Percentiles rank a stretch among this genome's conserved stretches.
phyloP scores from a whole-genome alignment of 2,113 vertebrate species.

The Chloropsis hardwickii region DNA sequence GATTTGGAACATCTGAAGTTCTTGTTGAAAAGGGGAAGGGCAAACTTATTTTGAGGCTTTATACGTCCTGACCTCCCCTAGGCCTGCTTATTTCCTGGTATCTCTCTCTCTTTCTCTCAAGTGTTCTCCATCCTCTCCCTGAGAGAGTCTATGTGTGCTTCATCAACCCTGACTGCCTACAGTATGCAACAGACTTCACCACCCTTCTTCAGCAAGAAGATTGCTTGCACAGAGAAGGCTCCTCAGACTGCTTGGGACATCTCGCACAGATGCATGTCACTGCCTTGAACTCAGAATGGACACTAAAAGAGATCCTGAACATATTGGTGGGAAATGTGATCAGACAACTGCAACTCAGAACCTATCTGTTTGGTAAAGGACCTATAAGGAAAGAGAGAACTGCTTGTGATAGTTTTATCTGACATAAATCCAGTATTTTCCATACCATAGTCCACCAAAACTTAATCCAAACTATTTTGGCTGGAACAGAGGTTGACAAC shows the following conservation, averaged over 20 bases:
- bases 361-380: constrained; percentile 13
- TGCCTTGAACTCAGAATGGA: constrained; percentile 35
- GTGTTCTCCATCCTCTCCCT: constrained; percentile 61
- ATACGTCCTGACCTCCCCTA: constrained; percentile 22
- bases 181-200: constrained; percentile 15
- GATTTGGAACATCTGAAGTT: background rate
- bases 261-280: constrained; percentile 44
- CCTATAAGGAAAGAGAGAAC: background rate
- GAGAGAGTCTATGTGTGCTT: constrained; percentile 57
- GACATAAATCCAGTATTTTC: background rate
- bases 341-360: constrained; percentile 20
- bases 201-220: constrained; percentile 50
- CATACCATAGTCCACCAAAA: background rate
- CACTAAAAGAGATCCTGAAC: constrained; percentile 20
- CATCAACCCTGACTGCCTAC: constrained; percentile 37
- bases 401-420: background rate
- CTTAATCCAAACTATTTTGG: background rate
- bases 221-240: constrained; percentile 23
- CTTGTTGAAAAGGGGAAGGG: background rate
- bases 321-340: constrained; percentile 13
- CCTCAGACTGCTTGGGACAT: constrained; percentile 20
- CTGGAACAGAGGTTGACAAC: background rate
- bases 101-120: constrained; percentile 68
- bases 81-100: constrained; percentile 59
- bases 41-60: constrained; percentile 9